These are phyloP conservation scores for Chlamydotis undulata DNA, from an alignment of 2,113 vertebrate genomes.

Conservation along the genomic window DNA sequence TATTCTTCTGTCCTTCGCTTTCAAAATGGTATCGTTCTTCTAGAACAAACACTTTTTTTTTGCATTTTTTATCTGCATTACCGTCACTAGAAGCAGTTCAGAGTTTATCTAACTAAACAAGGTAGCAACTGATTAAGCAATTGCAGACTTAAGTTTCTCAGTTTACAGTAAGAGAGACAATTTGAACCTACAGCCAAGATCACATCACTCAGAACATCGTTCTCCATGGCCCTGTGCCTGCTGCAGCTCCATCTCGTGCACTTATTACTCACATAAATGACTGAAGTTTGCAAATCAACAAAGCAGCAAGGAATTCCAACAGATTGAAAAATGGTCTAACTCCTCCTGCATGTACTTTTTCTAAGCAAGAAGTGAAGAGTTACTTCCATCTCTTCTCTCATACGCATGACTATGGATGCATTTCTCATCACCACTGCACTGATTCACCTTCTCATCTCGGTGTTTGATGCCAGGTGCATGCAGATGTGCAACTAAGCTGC, in stretches of 20 bases:
- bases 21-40: neutral
- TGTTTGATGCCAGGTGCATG: neutral
- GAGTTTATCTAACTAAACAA: neutral
- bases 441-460: neutral
- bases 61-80: neutral
- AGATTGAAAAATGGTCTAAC: neutral
- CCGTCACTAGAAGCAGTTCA: neutral
- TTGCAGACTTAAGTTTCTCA: neutral
- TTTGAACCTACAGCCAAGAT: neutral
- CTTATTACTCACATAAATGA: neutral
- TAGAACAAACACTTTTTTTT: slow-evolving; percentile 12
- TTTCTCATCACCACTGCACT: neutral
- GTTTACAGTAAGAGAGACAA: neutral
- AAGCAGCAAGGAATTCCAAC: neutral
- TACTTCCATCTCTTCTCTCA: neutral
- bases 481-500: neutral
- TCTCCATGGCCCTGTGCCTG: neutral
- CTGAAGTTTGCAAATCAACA: neutral
- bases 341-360: neutral
- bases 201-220: neutral
- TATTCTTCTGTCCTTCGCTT: neutral
- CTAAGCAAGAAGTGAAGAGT: neutral
- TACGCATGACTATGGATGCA: rapidly evolving
- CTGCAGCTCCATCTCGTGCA: neutral
- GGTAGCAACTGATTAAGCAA: neutral